phyloP scores from a whole-genome alignment of 1,140 invertebrate species.

The Stegodyphus mimosarum region DNA sequence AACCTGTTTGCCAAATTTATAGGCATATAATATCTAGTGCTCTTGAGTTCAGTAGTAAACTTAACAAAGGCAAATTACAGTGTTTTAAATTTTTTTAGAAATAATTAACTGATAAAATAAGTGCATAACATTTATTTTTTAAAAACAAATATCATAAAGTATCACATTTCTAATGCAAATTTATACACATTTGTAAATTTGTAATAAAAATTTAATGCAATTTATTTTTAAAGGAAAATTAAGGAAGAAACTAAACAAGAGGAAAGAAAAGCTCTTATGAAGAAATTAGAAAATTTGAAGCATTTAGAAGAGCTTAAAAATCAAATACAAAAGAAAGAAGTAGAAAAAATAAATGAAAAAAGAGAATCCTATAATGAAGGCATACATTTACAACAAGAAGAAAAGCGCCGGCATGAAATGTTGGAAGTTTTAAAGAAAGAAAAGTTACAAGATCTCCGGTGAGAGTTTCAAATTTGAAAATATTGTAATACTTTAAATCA shows the following conservation, averaged over 20 bases:
- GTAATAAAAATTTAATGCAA: not conserved
- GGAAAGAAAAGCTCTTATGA: conserved; percentile 9
- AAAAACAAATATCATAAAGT: too few relatives aligned
- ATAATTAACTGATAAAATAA: too few relatives aligned
- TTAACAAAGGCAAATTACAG: too few relatives aligned
- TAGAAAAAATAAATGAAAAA: conserved; percentile 44
- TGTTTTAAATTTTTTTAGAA: too few relatives aligned
- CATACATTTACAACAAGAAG: conserved; percentile 35
- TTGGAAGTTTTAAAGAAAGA: conserved; percentile 38
- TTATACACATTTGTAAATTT: not conserved
- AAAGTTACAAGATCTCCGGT: conserved; percentile 42
- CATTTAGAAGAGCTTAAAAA: conserved; percentile 32
- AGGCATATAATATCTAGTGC: too few relatives aligned
- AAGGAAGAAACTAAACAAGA: conserved; percentile 34
- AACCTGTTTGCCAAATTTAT: too few relatives aligned
- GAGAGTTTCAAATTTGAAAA: not conserved
- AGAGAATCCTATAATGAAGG: conserved; percentile 39
- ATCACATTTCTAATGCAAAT: too few relatives aligned
- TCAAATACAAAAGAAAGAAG: conserved; percentile 48
- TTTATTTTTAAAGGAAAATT: conserved; percentile 32
- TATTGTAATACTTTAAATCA: too few relatives aligned
- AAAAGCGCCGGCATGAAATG: conserved; percentile 26
- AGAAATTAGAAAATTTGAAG: conserved; percentile 37
- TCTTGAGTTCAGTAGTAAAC: too few relatives aligned
- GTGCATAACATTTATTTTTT: too few relatives aligned